phyloP scores from a whole-genome alignment of 2,113 vertebrate genomes.

The Anoplopoma fimbria region DNA sequence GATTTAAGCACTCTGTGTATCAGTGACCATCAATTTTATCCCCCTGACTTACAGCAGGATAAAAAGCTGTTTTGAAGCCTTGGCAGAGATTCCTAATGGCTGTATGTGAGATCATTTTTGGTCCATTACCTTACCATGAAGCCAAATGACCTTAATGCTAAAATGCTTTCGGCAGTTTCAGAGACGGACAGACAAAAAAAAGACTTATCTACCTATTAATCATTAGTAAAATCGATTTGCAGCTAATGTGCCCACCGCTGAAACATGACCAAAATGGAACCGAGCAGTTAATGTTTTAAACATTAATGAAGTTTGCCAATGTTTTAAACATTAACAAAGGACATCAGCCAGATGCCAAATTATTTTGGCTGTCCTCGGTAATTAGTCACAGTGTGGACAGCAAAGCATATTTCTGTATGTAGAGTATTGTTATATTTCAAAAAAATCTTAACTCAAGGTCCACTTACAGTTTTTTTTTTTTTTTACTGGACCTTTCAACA shows the following conservation, averaged over 20 bases:
- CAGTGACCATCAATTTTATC: conserved; percentile 6
- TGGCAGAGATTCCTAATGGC: conserved; percentile 43
- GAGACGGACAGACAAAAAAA: conserved; percentile 9
- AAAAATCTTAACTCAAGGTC: not conserved
- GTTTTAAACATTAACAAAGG: conserved; percentile 42
- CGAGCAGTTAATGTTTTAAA: conserved; percentile 47
- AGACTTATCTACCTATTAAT: conserved; percentile 42
- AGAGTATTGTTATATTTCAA: not conserved
- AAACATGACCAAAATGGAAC: conserved; percentile 16
- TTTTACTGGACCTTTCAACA: not conserved
- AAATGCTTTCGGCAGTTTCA: conserved; percentile 33
- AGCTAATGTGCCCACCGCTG: not conserved
- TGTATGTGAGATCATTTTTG: conserved; percentile 54
- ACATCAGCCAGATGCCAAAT: not conserved
- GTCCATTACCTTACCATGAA: conserved; percentile 64
- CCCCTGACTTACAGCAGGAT: conserved; percentile 23
- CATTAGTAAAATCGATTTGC: conserved; percentile 19
- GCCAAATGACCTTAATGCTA: conserved; percentile 55
- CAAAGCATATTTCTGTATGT: not conserved
- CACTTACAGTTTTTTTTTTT: not conserved
- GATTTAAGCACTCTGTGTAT: not conserved
- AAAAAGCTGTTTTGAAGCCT: conserved; percentile 25
- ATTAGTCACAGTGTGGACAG: not conserved
- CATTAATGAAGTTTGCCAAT: conserved; percentile 49
- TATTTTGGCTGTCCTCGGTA: conserved; percentile 10